Evolutionary conservation across 1,140 invertebrate genomes (phyloP).

Genomic region (Muscidifurax raptorellus): DNA sequence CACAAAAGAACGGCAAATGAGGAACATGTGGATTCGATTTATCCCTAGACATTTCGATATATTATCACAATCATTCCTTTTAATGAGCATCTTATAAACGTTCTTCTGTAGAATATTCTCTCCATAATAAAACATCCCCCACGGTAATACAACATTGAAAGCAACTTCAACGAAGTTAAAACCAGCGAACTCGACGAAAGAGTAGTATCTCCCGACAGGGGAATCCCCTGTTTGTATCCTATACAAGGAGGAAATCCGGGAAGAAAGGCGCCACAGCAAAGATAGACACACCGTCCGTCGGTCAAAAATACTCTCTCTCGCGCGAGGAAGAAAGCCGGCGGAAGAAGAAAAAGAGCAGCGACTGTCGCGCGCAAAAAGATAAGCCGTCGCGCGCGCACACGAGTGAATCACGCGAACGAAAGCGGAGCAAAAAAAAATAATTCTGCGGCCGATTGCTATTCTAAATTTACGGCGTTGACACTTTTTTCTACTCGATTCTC

Average conservation of each 20-base stretch:
- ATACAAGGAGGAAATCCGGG: slow-evolving; percentile 12
- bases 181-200: too few relatives aligned
- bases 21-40: too few relatives aligned
- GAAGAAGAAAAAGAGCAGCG: slow-evolving; percentile 13
- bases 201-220: too few relatives aligned
- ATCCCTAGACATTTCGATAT: too few relatives aligned
- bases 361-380: neutral
- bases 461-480: slow-evolving; percentile 21
- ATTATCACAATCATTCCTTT: too few relatives aligned
- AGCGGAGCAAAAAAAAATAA: neutral
- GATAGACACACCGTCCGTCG: neutral
- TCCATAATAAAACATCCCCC: too few relatives aligned
- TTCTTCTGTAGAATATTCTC: too few relatives aligned
- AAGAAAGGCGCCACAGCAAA: slow-evolving; percentile 1
- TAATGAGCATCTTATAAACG: too few relatives aligned
- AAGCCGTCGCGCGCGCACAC: neutral
- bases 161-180: too few relatives aligned
- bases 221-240: too few relatives aligned
- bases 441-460: neutral
- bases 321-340: slow-evolving; percentile 7
- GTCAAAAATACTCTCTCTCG: slow-evolving; percentile 1
- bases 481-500: neutral
- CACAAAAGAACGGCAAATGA: too few relatives aligned
- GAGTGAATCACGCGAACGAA: neutral
- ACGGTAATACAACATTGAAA: too few relatives aligned